Base-by-base conservation (phyloP, 2,113 vertebrate genomes). In the Gasterosteus nipponicus region DNA sequence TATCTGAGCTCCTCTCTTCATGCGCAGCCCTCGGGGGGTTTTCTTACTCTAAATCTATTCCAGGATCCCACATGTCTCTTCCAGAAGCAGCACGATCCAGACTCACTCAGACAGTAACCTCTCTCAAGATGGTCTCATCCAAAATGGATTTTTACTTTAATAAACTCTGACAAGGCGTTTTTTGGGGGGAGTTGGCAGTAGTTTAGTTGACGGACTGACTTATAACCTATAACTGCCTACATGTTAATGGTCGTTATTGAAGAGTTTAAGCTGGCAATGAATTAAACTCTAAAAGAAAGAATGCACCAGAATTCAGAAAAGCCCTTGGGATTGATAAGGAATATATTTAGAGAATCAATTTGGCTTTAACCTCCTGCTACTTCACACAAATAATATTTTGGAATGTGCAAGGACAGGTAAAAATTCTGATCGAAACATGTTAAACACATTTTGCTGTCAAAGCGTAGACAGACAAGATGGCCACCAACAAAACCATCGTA, bases 1-100 rank as follows among this genome's bases (percentile, higher is more conserved):
- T 58, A 56, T 72, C 47, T 63, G 31, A 22, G 64, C 47, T 39
- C 29, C 39, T 46, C n/a, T 71, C 33, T 61, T 66, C 64, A 56
- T 59, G 19, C 41, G 69, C 63, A 42, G 80, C 77, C 80, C 74
- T 26, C n/a, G 0, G 80, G 87, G 82, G 33, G n/a, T 12, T 33
- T 83, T 85, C 61, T 69, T 53, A 53, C 59, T 76, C 41, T 4
- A 29, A 87, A 80, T 81, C 77, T 39, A 60, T 71, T 81, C 75
- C 73, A 80, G 78, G 68, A 69, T 68, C 10, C 73, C 42, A 49
- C 58, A 46, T 70, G 53, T 75, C 67, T 80, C 70, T 16, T 49
- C 18, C 58, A 82, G 26, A 26, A 29, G 54, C 65, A 44, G 39
- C 29, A 15, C n/a, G 31, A 56, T 29, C 5, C 22, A 16, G 69